A percentile compares a stretch with the other conserved stretches of the same genome.
Conservation (phyloP, 2,888 invertebrate genomes). For the Gibbula magus region DNA sequence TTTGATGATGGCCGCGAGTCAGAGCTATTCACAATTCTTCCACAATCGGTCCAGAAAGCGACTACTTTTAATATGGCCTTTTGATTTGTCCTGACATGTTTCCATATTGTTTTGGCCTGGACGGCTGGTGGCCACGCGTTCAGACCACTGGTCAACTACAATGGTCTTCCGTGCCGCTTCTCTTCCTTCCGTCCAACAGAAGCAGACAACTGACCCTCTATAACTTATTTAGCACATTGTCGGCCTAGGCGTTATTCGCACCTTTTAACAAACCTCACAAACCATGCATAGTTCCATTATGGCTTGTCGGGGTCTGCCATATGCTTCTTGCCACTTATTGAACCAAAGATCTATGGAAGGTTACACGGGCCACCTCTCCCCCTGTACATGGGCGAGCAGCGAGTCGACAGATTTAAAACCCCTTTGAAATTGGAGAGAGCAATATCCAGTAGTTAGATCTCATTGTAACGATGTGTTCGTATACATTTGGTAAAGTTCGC, state of each 20-base stretch:
- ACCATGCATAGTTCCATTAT: background rate
- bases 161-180: conserved; percentile 3
- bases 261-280: conserved; percentile 11
- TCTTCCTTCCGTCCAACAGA: background rate
- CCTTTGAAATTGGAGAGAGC: conserved; percentile 16
- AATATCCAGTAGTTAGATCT: background rate
- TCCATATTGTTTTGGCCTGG: conserved; percentile 12
- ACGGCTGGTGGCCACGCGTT: conserved; percentile 13
- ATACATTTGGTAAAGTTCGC: conserved; percentile 9
- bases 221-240: conserved; percentile 3
- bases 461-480: background rate
- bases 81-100: conserved; percentile 21
- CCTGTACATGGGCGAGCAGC: background rate
- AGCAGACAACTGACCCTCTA: background rate
- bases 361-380: background rate
- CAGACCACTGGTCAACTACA: background rate
- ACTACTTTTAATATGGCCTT: conserved; percentile 5
- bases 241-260: background rate
- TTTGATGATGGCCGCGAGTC: conserved; percentile 3
- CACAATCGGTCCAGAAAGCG: background rate
- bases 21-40: background rate
- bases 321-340: conserved; percentile 15
- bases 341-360: background rate
- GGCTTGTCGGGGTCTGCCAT: background rate
- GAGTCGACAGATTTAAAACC: conserved; percentile 17